Base-by-base conservation (phyloP, 2,888 invertebrate species). In the Monoplex corrugatus region DNA sequence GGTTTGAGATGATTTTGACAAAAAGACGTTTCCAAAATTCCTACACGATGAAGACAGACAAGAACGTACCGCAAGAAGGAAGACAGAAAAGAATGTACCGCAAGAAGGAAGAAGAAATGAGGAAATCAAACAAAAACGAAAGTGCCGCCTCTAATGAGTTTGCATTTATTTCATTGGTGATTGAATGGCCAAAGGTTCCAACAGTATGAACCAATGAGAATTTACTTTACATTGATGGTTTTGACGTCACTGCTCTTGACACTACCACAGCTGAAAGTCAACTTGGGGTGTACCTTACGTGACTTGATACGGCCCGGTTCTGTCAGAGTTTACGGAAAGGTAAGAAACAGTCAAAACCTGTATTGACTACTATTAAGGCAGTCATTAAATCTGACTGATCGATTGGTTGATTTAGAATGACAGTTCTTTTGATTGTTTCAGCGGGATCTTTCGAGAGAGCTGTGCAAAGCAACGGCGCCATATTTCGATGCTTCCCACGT, bases 401-500 rank as follows among this genome's bases (percentile, higher is more conserved):
- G 28, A 57, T 16, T 75, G 16, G 23, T 75, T 38, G n/a, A 43
- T 19, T 0, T 80, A 43, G 0, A 43, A 2, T 23, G 6, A 63
- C 8, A 28, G 32, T 89, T 32, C 23, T 87, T 78, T 72, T 45
- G 35, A 23, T 40, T 50, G 44, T 90, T 89, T 43, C 87, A 90
- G 88, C 57, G 85, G 82, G 82, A 86, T 80, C 85, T 86, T 88
- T 83, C 38, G 63, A 72, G 23, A n/a, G 38, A 87, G 28, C 72
- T 45, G 87, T 75, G 23, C 45, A 28, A 87, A 87, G 78, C 87
- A 87, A 87, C 75, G 78, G 86, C 90, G 84, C 87, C 89, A 87
- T 89, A 89, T 90, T 90, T 90, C 90, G 90, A 85, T 78, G 89
- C 38, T 84, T 86, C 87, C 80, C 86, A 68, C 82, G 32, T 43